Conservation (phyloP, 2,113 vertebrate species). For the Trichechus manatus region DNA sequence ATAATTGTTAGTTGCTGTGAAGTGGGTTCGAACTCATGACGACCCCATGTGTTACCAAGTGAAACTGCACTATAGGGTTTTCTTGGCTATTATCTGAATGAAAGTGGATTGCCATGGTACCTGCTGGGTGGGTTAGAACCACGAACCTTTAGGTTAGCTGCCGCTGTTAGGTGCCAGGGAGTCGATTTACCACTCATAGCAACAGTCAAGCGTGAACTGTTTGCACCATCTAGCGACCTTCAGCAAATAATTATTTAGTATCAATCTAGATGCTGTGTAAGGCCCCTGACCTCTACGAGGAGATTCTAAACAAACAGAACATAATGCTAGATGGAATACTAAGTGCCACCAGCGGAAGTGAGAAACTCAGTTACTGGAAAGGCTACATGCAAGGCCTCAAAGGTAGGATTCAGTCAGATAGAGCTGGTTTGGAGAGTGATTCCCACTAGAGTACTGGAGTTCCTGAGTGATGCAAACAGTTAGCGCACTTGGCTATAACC, state of each 20-base stretch:
- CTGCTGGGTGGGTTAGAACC: neutral
- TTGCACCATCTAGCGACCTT: neutral
- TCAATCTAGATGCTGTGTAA: neutral
- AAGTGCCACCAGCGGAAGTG: neutral
- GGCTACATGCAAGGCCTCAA: neutral
- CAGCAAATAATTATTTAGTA: conserved; percentile 25
- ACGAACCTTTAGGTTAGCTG: neutral
- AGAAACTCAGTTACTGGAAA: neutral
- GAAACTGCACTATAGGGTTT: neutral
- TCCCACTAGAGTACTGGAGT: neutral
- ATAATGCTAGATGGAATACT: neutral
- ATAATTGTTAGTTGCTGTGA: neutral
- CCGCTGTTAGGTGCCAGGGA: neutral
- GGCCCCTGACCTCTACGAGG: neutral
- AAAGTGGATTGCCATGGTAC: neutral
- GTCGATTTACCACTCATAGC: neutral
- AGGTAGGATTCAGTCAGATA: neutral
- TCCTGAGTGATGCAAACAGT: neutral
- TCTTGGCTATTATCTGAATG: neutral
- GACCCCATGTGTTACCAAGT: neutral
- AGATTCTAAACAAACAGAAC: neutral
- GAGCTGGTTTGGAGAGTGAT: neutral
- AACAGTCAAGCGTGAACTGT: neutral
- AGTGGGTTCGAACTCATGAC: neutral
- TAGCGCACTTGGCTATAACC: neutral